phyloP scores from a whole-genome alignment of 2,888 invertebrate species.

The Himalopsyche tibetana region DNA sequence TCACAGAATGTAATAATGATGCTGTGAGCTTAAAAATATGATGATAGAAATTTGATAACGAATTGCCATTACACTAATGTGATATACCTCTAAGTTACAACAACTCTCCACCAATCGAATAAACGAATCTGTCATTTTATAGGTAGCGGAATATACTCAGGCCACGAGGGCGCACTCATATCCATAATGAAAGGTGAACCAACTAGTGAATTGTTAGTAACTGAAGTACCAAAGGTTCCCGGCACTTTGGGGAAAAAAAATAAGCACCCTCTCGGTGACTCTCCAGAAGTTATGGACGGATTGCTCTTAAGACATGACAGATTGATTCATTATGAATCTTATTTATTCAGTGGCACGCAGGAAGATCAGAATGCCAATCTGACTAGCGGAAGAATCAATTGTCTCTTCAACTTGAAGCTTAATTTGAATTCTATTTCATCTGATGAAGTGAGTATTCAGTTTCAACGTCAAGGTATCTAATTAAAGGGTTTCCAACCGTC shows the following conservation, averaged over 20 bases:
- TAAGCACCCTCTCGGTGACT: slow-evolving; percentile 68
- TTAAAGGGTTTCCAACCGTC: background rate
- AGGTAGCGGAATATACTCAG: slow-evolving; percentile 87
- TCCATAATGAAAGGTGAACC: slow-evolving; percentile 74
- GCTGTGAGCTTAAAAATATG: too few species aligned
- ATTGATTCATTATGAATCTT: slow-evolving; percentile 70
- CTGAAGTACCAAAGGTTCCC: slow-evolving; percentile 74
- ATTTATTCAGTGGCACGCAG: slow-evolving; percentile 64
- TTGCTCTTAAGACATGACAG: slow-evolving; percentile 72
- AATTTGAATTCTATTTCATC: slow-evolving; percentile 61
- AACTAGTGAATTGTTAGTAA: slow-evolving; percentile 72
- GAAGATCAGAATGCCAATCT: slow-evolving; percentile 71
- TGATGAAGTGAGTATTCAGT: background rate
- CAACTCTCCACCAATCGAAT: too few species aligned
- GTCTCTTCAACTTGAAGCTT: slow-evolving; percentile 70
- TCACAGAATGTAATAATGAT: too few species aligned
- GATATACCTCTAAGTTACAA: too few species aligned
- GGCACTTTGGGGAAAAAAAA: slow-evolving; percentile 67
- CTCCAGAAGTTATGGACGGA: slow-evolving; percentile 68
- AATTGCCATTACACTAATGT: too few species aligned
- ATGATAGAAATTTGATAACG: too few species aligned
- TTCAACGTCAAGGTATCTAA: background rate
- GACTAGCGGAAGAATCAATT: slow-evolving; percentile 71
- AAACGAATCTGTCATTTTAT: slow-evolving; percentile 29
- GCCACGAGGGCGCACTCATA: slow-evolving; percentile 73